These are phyloP conservation scores for Carcharodon carcharias DNA, from an alignment of 2,797 vertebrate genomes.

Conservation along the genomic window DNA sequence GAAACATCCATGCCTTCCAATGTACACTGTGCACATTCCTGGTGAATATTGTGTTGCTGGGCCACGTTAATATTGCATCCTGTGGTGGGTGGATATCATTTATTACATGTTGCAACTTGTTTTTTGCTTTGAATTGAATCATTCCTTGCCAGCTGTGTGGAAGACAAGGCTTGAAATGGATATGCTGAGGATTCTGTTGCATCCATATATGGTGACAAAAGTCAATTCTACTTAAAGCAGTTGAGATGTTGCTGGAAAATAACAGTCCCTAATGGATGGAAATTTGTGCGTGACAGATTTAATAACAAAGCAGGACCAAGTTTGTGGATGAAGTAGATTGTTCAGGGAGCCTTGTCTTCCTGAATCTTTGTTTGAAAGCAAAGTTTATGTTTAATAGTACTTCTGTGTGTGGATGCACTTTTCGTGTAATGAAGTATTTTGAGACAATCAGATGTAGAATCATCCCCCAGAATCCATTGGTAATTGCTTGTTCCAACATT, in stretches of 20 bases:
- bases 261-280: background rate
- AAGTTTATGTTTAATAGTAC: background rate
- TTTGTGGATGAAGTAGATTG: background rate
- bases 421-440: background rate
- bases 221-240: background rate
- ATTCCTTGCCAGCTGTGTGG: background rate
- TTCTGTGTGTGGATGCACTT: background rate
- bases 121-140: background rate
- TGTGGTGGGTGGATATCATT: background rate
- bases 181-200: background rate
- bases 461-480: background rate
- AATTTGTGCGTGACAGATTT: background rate
- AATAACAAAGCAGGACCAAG: background rate
- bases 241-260: background rate
- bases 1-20: background rate
- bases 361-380: conserved; percentile 1
- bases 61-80: background rate
- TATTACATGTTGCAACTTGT: background rate
- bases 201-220: conserved; percentile 2
- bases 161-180: background rate
- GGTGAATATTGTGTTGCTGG: background rate
- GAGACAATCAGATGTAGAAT: background rate
- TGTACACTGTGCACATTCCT: background rate
- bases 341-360: background rate
- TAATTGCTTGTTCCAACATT: background rate